Base-by-base conservation (phyloP, 2,113 vertebrate genomes). In the Antigone vipio region DNA sequence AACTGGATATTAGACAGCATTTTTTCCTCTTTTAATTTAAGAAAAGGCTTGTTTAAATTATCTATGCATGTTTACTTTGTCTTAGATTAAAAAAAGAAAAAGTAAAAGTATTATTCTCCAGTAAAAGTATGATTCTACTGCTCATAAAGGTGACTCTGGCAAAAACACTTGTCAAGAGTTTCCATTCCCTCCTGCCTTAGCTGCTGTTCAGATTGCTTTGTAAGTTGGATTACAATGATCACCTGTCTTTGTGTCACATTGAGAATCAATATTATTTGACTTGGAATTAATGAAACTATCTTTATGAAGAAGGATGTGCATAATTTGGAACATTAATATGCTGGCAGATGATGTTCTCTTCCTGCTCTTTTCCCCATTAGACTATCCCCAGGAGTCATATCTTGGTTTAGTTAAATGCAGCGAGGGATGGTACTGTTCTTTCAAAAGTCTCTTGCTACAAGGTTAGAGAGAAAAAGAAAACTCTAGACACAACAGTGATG, bases 321-420 rank as follows among this genome's bases (percentile, higher is more conserved):
- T 93, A 96, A 96, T 88, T 89, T 91, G 40, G 77, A 77, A 60
- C 85, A 94, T 93, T 97, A 91, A 89, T 89, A 85, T 59, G 88
- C 88, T 90, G 73, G 80, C 85, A 94, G 83, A 72, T 85, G 62
- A 94, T 87, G 86, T 58, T 96, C 56, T 79, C 79, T 93, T 88
- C 71, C 62, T 95, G 67, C 60, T 96, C 72, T 71, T 93, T 92
- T 92, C n/a, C 56, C 80, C 82, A 42, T 95, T 72, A 95, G 26
- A n/a, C 68, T 85, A 71, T 78, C 21, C 90, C 42, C 82, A 78
- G 52, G 90, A 94, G 92, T 78, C 77, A 29, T 79, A 73, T 68
- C 77, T 81, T 66, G 58, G 68, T 78, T 88, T 73, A 95, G 84
- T 83, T 86, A 86, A 94, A 92, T n/a, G 85, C 82, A 95, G 53